A percentile compares a stretch with the other conserved stretches of the same genome.
Evolutionary conservation across 2,797 vertebrate genomes (phyloP).

Genomic region (Cheirogaleus major): DNA sequence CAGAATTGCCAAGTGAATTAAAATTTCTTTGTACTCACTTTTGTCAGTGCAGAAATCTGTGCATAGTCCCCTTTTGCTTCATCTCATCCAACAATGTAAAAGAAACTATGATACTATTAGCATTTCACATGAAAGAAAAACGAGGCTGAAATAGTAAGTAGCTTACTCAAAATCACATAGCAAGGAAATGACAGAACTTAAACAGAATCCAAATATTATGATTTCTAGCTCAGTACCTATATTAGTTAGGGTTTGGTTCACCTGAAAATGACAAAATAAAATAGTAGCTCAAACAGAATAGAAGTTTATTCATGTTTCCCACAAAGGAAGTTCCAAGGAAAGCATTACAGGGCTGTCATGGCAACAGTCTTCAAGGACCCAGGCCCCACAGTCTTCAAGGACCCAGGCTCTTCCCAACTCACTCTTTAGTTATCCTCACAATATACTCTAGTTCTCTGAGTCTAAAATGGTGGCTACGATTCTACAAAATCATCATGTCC

Average conservation of each 20-base stretch:
- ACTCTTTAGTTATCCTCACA: neutral
- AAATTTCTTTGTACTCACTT: neutral
- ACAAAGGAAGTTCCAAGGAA: neutral
- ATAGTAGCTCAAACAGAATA: neutral
- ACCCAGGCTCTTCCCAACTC: neutral
- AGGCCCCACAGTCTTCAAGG: neutral
- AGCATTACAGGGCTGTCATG: neutral
- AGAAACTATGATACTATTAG: neutral
- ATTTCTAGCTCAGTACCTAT: neutral
- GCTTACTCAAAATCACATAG: neutral
- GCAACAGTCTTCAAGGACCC: neutral
- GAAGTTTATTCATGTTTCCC: neutral
- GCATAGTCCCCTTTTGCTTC: neutral
- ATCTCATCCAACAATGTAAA: constrained; percentile 5
- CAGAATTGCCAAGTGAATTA: neutral
- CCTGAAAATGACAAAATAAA: constrained; percentile 26
- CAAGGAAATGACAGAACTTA: constrained; percentile 4
- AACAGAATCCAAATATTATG: constrained; percentile 4
- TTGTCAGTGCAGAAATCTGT: neutral
- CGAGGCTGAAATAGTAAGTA: neutral
- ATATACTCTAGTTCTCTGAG: neutral
- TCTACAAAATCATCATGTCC: neutral
- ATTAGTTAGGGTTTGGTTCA: neutral
- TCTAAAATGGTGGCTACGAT: neutral
- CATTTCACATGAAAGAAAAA: neutral